phyloP scores from a whole-genome alignment of 2,113 vertebrate species.

The Amazona guildingii region DNA sequence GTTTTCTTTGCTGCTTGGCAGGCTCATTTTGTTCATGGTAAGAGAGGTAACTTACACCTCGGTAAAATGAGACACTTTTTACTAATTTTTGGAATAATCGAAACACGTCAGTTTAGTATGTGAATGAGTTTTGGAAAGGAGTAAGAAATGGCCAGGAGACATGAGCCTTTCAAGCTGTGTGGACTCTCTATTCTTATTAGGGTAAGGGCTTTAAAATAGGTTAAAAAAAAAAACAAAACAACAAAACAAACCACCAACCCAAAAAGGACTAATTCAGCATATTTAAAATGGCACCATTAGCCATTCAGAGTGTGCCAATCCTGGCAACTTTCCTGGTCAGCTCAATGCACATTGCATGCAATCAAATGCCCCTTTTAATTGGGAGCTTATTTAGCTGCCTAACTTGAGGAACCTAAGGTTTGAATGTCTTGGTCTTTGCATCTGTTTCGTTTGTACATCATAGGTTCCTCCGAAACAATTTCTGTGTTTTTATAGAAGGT shows the following conservation, averaged over 20 bases:
- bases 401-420: not conserved
- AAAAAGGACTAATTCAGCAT: not conserved
- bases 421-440: not conserved
- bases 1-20: not conserved
- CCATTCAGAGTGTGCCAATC: slow-evolving; percentile 17
- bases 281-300: slow-evolving; percentile 9
- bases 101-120: not conserved
- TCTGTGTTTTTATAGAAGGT: not conserved
- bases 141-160: not conserved
- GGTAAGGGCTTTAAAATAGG: not conserved
- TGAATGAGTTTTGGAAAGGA: not conserved
- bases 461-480: not conserved
- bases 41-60: not conserved
- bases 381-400: not conserved
- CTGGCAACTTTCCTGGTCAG: slow-evolving; percentile 38
- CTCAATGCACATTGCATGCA: not conserved
- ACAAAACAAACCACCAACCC: not conserved
- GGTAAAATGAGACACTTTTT: not conserved
- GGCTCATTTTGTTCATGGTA: not conserved
- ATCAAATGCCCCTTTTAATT: not conserved
- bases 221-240: not conserved
- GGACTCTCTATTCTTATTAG: not conserved
- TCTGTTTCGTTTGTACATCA: not conserved
- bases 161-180: not conserved
- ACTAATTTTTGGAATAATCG: not conserved